phyloP scores from a whole-genome alignment of 2,113 vertebrate genomes.

The Raja brachyura region DNA sequence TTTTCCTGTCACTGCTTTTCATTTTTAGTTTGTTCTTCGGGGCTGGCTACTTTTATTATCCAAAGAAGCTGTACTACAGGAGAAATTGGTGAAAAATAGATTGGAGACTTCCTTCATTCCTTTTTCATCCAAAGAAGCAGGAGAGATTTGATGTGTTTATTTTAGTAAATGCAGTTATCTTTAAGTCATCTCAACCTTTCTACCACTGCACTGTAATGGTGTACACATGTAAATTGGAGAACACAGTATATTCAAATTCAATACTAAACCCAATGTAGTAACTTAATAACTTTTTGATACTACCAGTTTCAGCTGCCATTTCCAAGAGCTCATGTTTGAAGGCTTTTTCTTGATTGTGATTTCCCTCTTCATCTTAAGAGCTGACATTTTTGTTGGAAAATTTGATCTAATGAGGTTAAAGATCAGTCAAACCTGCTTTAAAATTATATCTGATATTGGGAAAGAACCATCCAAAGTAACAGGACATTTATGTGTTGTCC shows the following conservation, averaged over 20 bases:
- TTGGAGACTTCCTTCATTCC: not conserved
- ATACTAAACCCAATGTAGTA: too few species aligned
- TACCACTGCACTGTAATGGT: not conserved
- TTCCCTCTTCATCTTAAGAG: not conserved
- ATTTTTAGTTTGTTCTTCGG: not conserved
- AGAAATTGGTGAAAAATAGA: not conserved
- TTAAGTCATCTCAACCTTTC: not conserved
- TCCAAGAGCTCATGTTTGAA: not conserved
- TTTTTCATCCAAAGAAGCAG: not conserved
- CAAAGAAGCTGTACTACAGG: not conserved
- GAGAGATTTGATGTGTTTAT: not conserved
- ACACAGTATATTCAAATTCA: not conserved
- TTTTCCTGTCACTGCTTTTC: not conserved
- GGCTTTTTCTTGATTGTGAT: not conserved
- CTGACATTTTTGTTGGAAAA: not conserved
- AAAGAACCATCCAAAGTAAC: not conserved
- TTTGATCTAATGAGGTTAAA: not conserved
- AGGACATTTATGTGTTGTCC: conserved; percentile 29
- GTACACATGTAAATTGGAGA: not conserved
- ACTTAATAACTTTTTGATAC: not conserved
- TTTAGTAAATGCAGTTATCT: not conserved
- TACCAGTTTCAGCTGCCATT: not conserved
- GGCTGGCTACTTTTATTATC: not conserved
- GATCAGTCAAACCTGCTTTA: not conserved
- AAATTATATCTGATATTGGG: not conserved